These are phyloP conservation scores for Thymelicus acteon DNA, from an alignment of 2,888 invertebrate genomes.

Conservation along the genomic window DNA sequence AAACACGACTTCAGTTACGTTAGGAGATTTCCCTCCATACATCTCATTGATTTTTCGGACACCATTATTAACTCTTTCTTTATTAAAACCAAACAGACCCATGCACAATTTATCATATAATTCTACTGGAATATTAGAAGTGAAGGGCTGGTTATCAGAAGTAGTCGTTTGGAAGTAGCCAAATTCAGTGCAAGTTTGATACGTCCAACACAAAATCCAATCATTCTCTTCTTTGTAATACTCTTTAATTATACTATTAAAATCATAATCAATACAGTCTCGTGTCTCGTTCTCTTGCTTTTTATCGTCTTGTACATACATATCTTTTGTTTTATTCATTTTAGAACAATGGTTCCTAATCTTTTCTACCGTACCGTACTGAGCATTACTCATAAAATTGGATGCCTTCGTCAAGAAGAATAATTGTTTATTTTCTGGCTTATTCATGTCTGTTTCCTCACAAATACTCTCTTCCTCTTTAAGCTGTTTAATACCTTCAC, in stretches of 20 bases:
- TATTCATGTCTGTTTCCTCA: constrained; percentile 59
- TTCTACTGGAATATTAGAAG: constrained; percentile 69
- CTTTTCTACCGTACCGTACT: constrained; percentile 59
- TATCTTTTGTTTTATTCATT: constrained; percentile 43
- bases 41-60: constrained; percentile 73
- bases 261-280: constrained; percentile 62
- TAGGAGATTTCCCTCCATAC: constrained; percentile 77
- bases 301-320: constrained; percentile 28
- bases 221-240: constrained; percentile 51
- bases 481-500: constrained; percentile 58
- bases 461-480: constrained; percentile 71
- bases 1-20: constrained; percentile 83
- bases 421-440: constrained; percentile 61
- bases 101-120: constrained; percentile 70
- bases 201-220: constrained; percentile 82
- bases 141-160: constrained; percentile 84
- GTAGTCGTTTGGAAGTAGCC: constrained; percentile 89
- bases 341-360: constrained; percentile 59
- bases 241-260: constrained; percentile 57
- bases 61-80: constrained; percentile 61
- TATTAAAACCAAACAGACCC: constrained; percentile 71
- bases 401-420: constrained; percentile 63
- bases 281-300: constrained; percentile 39
- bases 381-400: constrained; percentile 61
- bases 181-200: constrained; percentile 92